phyloP scores from a whole-genome alignment of 2,888 invertebrate genomes.

The Ophion slaviceki region DNA sequence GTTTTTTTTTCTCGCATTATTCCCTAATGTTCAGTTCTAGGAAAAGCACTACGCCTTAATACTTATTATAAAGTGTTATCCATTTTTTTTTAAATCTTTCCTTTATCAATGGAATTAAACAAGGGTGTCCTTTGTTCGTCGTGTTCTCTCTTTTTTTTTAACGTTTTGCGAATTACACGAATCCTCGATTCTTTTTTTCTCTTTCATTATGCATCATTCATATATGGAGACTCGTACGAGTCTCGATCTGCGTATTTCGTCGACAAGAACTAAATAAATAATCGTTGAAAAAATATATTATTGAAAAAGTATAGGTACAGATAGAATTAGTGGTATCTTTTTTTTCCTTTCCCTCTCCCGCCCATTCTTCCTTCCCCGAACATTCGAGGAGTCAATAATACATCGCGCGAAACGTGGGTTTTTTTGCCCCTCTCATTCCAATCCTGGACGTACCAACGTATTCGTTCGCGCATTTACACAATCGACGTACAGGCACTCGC shows the following conservation, averaged over 20 bases:
- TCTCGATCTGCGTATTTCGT: conserved; percentile 62
- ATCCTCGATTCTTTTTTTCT: conserved; percentile 4
- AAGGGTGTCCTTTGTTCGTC: background rate
- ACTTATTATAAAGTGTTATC: conserved; percentile 73
- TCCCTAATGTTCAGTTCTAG: conserved; percentile 75
- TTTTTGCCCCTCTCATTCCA: conserved; percentile 32
- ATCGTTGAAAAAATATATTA: conserved; percentile 76
- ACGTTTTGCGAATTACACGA: background rate
- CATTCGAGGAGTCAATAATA: conserved; percentile 70
- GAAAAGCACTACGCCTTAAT: conserved; percentile 73
- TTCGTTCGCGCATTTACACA: conserved; percentile 37
- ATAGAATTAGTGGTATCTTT: conserved; percentile 67
- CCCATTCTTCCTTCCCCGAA: background rate
- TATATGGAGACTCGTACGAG: conserved; percentile 48
- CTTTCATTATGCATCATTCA: conserved; percentile 32
- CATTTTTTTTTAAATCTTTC: conserved; percentile 44
- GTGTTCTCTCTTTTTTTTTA: conserved; percentile 11
- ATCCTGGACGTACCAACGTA: conserved; percentile 23
- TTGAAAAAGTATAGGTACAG: conserved; percentile 70
- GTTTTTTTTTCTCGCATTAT: conserved; percentile 60
- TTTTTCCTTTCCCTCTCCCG: conserved; percentile 4
- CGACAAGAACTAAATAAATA: conserved; percentile 73
- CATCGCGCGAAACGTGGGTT: conserved; percentile 68
- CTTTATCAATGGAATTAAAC: conserved; percentile 56
- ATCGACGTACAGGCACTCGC: conserved; percentile 40